Conservation (phyloP, 2,113 vertebrate species). For the Percopsis transmontana region DNA sequence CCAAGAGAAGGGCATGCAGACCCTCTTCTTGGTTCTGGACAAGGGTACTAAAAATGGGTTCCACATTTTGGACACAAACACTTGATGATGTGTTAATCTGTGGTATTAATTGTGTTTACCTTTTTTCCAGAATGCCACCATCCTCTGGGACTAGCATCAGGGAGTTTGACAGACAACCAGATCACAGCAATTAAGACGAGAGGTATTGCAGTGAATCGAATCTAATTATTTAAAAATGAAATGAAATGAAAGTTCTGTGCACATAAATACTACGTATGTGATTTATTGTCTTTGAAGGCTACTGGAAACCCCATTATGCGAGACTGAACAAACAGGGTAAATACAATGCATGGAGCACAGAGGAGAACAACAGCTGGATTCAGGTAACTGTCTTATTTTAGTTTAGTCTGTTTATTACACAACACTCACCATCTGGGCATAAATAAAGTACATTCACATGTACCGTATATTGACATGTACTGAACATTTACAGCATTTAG, state of each 20-base stretch:
- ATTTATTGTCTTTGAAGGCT: conserved; percentile 73
- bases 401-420: neutral
- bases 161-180: conserved; percentile 82
- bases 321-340: conserved; percentile 86
- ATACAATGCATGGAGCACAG: conserved; percentile 93
- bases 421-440: too few species aligned
- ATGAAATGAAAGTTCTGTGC: too few species aligned
- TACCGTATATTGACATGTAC: too few species aligned
- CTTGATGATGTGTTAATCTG: neutral
- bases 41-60: conserved; percentile 75
- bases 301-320: conserved; percentile 88
- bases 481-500: too few species aligned
- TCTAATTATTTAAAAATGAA: too few species aligned
- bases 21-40: conserved; percentile 87
- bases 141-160: conserved; percentile 85
- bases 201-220: conserved; percentile 67
- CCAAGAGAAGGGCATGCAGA: conserved; percentile 89
- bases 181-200: conserved; percentile 80
- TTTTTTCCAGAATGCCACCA: conserved; percentile 80
- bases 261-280: too few species aligned
- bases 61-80: neutral
- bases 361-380: conserved; percentile 77
- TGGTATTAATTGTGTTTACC: conserved; percentile 9
- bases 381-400: conserved; percentile 77
- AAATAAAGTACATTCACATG: too few species aligned